Evolutionary conservation across 2,113 vertebrate species (phyloP), one percentile per base, ranked within the genome.

Genomic region (Pycnonotus jocosus): DNA sequence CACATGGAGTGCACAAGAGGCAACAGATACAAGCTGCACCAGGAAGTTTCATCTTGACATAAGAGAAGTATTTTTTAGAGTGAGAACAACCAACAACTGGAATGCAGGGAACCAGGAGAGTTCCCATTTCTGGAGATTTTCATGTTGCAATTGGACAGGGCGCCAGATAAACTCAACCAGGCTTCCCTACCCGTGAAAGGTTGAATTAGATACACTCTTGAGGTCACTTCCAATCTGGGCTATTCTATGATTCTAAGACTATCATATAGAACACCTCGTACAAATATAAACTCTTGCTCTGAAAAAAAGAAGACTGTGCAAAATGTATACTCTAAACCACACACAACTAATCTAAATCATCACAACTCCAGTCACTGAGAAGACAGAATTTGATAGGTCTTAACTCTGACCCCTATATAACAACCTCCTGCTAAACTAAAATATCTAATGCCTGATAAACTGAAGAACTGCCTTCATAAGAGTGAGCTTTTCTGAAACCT

Each of bases 51-150:
- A 60, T 60, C 44, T 47, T 56, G 20, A 64, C 2, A 0, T 6
- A 57, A 64, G 14, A 71, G 70, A 73, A 30, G 21, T 2, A 6
- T 13, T 15, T 56, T 86, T 80, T 62, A 57, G 24, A 71, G 61
- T 24, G 48, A 62, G 37, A 84, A 40, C 25, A 58, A 80, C 22
- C 33, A 47, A 28, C 12, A 35, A 71, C 33, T 37, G 35, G 19
- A 80, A 72, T 0, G 3, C 20, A 76, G 28, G 12, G 13, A 70
- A 27, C 37, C 0, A 0, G n/a, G 1, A 50, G 25, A 89, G 27
- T 54, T 15, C 51, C 80, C n/a, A 31, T 27, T 8, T 54, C 11
- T 62, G n/a, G 22, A 80, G 28, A 53, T 86, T 62, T 86, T 86
- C 37, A 71, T 71, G 56, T 10, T 71, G 68, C 38, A 86, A 7